Evolutionary conservation across 2,888 invertebrate genomes (phyloP), one percentile per base, ranked within the genome.

Genomic region (Griposia aprilina): DNA sequence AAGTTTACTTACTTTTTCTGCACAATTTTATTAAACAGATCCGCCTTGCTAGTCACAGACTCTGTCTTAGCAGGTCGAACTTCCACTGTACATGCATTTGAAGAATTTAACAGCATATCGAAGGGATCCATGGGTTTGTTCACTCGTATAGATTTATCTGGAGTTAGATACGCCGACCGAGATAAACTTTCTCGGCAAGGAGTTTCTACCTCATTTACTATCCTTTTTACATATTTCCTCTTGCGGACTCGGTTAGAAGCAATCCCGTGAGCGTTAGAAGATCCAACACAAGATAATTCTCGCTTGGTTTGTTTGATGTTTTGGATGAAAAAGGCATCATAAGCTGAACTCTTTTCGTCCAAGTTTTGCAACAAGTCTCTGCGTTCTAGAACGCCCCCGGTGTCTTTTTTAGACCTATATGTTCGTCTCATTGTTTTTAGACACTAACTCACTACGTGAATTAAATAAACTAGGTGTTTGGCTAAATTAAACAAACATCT

Each of bases 221-320:
- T 91, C 76, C 95, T 91, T 92, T 94, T 96, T 0, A 96, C 96
- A 83, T 93, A 94, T 89, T 96, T 97, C 88, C 92, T 94, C 89
- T 96, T 96, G n/a, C 94, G 94, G 23, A 94, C 93, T 91, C 93
- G 95, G 57, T 91, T 94, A 15, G 93, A 92, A 83, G 91, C 89
- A 13, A 89, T 86, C 57, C 89, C 90, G 41, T 89, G 90, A 62
- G 91, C 90, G 78, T 92, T 93, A 2, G 94, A 92, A 3, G 93
- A 80, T 13, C 91, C 92, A 59, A 94, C 84, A 86, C 91, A 93
- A 74, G 96, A 95, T 73, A 94, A 83, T 87, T 96, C 96, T 63
- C 94, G 93, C 84, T 96, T 96, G 66, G 94, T 94, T 93, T 96
- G 95, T 86, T 96, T 97, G 72, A 97, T 94, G 90, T 96, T 97